Percentiles rank a stretch among this genome's conserved stretches.
Evolutionary conservation across 2,888 invertebrate species (phyloP).

Genomic region (Melipona bicolor): DNA sequence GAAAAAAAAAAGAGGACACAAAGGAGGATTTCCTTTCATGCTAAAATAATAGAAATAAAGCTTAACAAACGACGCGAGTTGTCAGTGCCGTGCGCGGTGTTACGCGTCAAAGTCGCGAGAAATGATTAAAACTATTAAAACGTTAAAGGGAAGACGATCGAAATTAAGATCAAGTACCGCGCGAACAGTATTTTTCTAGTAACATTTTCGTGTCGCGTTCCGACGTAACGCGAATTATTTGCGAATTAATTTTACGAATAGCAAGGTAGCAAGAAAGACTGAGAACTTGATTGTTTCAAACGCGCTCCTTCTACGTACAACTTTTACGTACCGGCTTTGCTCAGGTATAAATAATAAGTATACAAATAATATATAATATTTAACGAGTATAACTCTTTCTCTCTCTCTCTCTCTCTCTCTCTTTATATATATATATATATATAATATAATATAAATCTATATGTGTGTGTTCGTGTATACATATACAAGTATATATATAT

Average conservation of each 20-base stretch:
- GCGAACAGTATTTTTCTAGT: background rate
- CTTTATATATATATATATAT: conserved; percentile 51
- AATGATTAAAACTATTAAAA: conserved; percentile 10
- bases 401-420: background rate
- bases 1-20: conserved; percentile 17
- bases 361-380: conserved; percentile 68
- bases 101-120: conserved; percentile 22
- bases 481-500: conserved; percentile 39
- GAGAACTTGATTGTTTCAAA: conserved; percentile 46
- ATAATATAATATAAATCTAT: background rate
- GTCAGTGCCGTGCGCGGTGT: conserved; percentile 32
- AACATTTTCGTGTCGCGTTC: background rate
- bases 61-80: conserved; percentile 70
- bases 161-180: conserved; percentile 26
- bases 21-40: conserved; percentile 52
- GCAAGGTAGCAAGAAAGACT: conserved; percentile 16
- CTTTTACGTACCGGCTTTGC: conserved; percentile 63
- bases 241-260: background rate
- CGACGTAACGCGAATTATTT: background rate
- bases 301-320: conserved; percentile 59
- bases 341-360: conserved; percentile 68
- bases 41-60: conserved; percentile 68
- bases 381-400: conserved; percentile 72
- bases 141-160: conserved; percentile 55
- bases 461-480: conserved; percentile 32